Evolutionary conservation across 2,797 vertebrate species (phyloP), one percentile per base, ranked within the genome.

Genomic region (Eurystomus glaucurus): DNA sequence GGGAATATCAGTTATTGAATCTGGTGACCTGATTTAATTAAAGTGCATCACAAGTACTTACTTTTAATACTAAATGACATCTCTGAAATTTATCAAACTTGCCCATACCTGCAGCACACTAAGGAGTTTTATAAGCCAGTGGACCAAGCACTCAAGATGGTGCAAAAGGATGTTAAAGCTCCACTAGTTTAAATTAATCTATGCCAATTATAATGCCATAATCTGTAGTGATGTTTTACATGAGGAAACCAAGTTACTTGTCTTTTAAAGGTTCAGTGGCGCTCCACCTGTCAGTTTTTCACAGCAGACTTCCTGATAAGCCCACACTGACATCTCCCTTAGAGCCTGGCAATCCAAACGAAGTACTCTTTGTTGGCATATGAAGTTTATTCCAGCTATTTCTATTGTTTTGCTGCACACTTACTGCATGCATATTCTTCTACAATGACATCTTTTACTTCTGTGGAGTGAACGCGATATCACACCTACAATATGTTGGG

Each of bases 201-300:
- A 72, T 35, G 68, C 13, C 68, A 84, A 51, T 18, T 58, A 28
- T 46, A 60, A 82, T 7, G 18, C 0, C 6, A 70, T 41, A 81
- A 88, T 33, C 41, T 2, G 0, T 17, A 52, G 39, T 20, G 21
- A 22, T 15, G 23, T 51, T 68, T 80, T 70, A 29, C 69, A 64
- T 61, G 20, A 94, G 95, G 88, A 87, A 84, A 96, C 90, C 85
- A 90, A 97, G 95, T 96, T 97, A 97, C 95, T 93, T 23, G 93
- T 96, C 50, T 96, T 97, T 96, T 88, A 97, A 94, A 97, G 95
- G 75, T 96, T 96, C 88, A 95, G 94, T 92, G 91, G 97, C 95
- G 93, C 74, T 88, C 98, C 97, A 98, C 98, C 98, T 98, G 97
- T 93, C 95, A 94, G 25, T 75, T 66, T 69, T 55, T 88, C 92